phyloP scores from a whole-genome alignment of 2,888 invertebrate genomes.

The Aleiodes alternator region DNA sequence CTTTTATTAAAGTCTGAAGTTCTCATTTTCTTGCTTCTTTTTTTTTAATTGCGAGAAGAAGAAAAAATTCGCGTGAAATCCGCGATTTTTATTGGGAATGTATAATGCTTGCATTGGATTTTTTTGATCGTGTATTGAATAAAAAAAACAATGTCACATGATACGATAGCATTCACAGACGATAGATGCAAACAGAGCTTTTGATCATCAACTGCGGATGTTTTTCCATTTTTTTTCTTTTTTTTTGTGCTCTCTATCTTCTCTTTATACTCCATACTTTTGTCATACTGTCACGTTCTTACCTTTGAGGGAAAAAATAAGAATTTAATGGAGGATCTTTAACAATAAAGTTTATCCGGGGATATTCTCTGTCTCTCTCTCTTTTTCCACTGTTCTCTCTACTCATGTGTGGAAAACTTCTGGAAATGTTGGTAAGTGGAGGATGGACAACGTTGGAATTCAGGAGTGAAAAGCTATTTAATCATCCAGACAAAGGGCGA shows the following conservation, averaged over 20 bases:
- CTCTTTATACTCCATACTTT: background rate
- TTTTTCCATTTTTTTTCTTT: conserved; percentile 14
- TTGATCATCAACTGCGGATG: conserved; percentile 19
- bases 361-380: background rate
- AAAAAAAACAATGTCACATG: background rate
- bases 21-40: too few species aligned
- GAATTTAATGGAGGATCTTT: background rate
- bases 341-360: conserved; percentile 5
- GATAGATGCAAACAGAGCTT: background rate
- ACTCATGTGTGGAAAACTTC: too few species aligned
- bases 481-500: too few species aligned
- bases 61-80: too few species aligned
- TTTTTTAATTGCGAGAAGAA: too few species aligned
- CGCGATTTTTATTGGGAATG: too few species aligned
- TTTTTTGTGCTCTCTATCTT: background rate
- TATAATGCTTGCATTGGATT: background rate
- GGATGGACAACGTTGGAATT: too few species aligned
- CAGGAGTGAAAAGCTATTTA: too few species aligned
- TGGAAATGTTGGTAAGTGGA: too few species aligned
- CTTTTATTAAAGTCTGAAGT: too few species aligned
- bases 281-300: conserved; percentile 11
- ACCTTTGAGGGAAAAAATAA: background rate
- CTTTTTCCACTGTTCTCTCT: too few species aligned
- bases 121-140: conserved; percentile 8
- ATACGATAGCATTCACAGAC: background rate